Evolutionary conservation across 2,113 vertebrate species (phyloP), one percentile per base, ranked within the genome.

Genomic region (Pagrus major): DNA sequence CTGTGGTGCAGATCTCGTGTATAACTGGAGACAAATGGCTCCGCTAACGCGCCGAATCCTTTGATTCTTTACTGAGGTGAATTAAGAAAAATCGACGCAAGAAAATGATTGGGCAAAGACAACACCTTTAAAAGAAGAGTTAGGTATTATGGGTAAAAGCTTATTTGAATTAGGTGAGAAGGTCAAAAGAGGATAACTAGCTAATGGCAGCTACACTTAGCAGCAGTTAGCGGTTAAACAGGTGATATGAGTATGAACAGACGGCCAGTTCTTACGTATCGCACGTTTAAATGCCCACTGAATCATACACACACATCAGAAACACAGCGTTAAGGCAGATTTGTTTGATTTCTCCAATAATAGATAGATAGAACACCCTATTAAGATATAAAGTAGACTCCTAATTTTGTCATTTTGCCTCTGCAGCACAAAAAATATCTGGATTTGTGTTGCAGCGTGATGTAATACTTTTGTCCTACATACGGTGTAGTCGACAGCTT

Each of bases 401-500:
- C 2, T 23, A 18, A 31, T 67, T 51, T 46, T 25, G 41, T 46
- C 52, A 37, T 9, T 49, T 37, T 44, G 29, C 63, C 23, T 61
- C 54, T 31, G 18, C 35, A 42, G 23, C 60, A 67, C 41, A 44
- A 33, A n/a, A n/a, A 65, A 55, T 37, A 29, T 42, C 52, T 71
- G 47, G 23, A 44, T 77, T 47, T 23, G 65, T 65, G 25, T 69
- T 15, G 56, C 42, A 31, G 44, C 25, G 47, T 72, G 56, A 73
- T 81, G 67, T 51, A 60, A 42, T 31, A 49, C 35, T 63, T 79
- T 72, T 37, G 59, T 55, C 55, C 47, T 52, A 39, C 65, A 78
- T 59, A 9, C 10, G 0, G 39, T 33, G 68, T 14, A 35, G 52
- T 14, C 61, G 74, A 81, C 83, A 84, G 78, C 83, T 87, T 71